Conservation (phyloP, 2,888 invertebrate species). For the Amaurobius ferox region DNA sequence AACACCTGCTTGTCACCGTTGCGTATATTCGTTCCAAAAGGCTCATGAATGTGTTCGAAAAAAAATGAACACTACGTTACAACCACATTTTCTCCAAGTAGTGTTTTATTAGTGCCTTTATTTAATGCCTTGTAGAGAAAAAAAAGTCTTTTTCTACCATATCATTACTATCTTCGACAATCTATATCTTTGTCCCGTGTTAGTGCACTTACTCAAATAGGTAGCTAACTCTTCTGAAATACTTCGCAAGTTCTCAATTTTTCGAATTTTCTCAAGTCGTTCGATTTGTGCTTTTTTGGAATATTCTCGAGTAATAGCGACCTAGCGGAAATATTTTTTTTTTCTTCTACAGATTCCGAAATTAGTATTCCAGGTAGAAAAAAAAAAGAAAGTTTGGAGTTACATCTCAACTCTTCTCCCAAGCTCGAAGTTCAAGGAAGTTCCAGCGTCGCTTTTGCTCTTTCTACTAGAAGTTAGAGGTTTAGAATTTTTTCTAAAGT, state of each 20-base stretch:
- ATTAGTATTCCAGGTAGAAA: too few relatives aligned
- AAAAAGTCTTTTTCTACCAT: neutral
- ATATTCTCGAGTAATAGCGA: too few relatives aligned
- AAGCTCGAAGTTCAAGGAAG: too few relatives aligned
- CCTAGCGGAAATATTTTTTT: too few relatives aligned
- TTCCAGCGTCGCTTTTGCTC: too few relatives aligned
- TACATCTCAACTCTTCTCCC: too few relatives aligned
- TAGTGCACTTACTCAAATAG: neutral
- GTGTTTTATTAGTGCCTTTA: constrained; percentile 10
- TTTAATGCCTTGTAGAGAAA: neutral
- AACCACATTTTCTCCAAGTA: constrained; percentile 12
- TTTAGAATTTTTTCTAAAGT: neutral
- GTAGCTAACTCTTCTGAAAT: too few relatives aligned
- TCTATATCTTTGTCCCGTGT: neutral
- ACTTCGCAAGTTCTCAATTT: too few relatives aligned
- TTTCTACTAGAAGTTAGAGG: neutral
- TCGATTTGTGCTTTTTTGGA: too few relatives aligned
- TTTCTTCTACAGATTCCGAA: too few relatives aligned
- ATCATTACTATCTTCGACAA: neutral
- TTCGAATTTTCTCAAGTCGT: too few relatives aligned
- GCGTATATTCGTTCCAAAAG: neutral
- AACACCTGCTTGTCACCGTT: neutral
- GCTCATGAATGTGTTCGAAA: neutral
- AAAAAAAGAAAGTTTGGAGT: too few relatives aligned
- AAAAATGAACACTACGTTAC: constrained; percentile 7